Evolutionary conservation across 2,888 invertebrate genomes (phyloP), one percentile per base, ranked within the genome.

Genomic region (Vanessa cardui): DNA sequence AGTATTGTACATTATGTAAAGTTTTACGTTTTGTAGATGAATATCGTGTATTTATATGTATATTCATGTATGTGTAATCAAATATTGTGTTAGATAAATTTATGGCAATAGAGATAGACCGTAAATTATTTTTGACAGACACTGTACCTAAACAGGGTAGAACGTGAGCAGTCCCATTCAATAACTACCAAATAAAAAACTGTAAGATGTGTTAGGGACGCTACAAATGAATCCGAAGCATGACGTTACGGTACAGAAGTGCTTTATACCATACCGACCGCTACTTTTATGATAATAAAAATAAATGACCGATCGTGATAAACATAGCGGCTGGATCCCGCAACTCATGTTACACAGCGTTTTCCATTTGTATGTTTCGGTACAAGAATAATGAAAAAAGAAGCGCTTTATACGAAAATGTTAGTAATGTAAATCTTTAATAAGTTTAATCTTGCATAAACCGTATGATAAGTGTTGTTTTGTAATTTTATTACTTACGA

Each of bases 241-340:
- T 86, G 77, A 79, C 82, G 81, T 82, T 82, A 83, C 83, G 85
- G 81, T 82, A 81, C 76, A 74, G 77, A 71, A 79, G 79, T 78
- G 64, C 64, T 70, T 33, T 31, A 59, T 60, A 60, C 62, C 56
- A 58, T 64, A 80, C 79, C 81, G 81, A 80, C 79, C 81, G 81
- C 78, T 79, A 82, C 72, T 77, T 81, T 78, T 76, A 68, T 76
- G 73, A 75, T 78, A 83, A 83, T 65, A 60, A 85, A 84, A 81
- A 73, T 77, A 77, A 75, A 75, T 72, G 77, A 78, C 73, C 80
- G 77, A 79, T 79, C 72, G 76, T 72, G 75, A 73, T 78, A 73
- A 78, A 77, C 72, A 74, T 76, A 78, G 75, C 75, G 76, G 74
- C 68, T 72, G 75, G 77, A 80, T 82, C 79, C 82, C 82, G 80